Conservation (phyloP, 1,140 invertebrate species). For the Lucilia cuprina region DNA sequence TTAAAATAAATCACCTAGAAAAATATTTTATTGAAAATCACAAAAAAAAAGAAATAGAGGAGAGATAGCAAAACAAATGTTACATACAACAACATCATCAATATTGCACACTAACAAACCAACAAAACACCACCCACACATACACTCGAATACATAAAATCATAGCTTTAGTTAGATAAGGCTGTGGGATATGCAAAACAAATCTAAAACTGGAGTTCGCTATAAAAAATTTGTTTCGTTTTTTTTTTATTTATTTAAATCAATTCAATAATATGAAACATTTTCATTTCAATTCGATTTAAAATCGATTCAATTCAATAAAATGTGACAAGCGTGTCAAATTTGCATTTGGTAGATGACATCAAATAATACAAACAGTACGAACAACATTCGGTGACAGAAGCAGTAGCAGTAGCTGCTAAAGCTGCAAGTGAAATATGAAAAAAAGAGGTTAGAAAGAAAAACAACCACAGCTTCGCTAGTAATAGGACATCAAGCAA, state of each 20-base stretch:
- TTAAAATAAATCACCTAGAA: constrained; percentile 26
- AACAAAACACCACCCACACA: not conserved
- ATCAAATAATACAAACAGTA: constrained; percentile 14
- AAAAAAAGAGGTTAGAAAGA: too few relatives aligned
- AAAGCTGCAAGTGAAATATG: not conserved
- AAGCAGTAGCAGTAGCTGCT: not conserved
- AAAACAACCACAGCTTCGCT: too few relatives aligned
- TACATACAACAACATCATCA: not conserved
- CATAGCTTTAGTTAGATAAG: not conserved
- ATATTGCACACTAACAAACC: not conserved
- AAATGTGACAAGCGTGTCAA: constrained; percentile 34
- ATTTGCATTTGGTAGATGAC: constrained; percentile 34
- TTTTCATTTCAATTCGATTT: constrained; percentile 35
- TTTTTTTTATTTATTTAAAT: constrained; percentile 8
- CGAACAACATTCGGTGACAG: not conserved
- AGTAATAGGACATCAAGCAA: too few relatives aligned
- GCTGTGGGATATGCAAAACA: not conserved
- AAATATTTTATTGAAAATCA: constrained; percentile 20
- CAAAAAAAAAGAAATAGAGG: not conserved
- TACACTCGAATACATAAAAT: not conserved
- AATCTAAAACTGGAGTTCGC: not conserved
- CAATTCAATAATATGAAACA: constrained; percentile 34
- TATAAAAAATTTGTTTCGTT: not conserved
- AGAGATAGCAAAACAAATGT: not conserved
- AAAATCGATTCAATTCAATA: constrained; percentile 34